Conservation (phyloP, 35 echinoderm and acorn worm genomes). For the Anneissia japonica region DNA sequence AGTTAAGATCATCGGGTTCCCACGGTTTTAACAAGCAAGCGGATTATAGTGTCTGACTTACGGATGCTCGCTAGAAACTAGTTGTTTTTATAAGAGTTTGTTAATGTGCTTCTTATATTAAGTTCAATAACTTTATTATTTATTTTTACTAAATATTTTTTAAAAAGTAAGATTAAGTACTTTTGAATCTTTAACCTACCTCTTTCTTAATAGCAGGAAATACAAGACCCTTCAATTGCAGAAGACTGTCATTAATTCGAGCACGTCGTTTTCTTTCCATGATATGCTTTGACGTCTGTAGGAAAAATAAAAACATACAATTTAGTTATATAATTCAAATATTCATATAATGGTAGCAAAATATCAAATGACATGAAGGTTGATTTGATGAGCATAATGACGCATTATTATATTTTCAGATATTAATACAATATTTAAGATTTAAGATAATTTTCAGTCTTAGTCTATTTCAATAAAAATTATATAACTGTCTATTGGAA, state of each 20-base stretch:
- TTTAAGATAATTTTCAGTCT: no score
- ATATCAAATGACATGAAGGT: no score
- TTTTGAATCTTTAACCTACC: slow-evolving; percentile 46
- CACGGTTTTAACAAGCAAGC: neutral
- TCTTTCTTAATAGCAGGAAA: slow-evolving; percentile 78
- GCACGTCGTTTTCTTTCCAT: slow-evolving; percentile 77
- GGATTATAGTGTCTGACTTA: neutral
- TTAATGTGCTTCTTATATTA: no score
- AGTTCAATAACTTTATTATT: no score
- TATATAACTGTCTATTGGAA: no score
- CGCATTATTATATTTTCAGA: no score
- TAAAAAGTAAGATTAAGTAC: no score
- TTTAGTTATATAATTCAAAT: neutral
- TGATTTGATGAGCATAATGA: no score
- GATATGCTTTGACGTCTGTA: slow-evolving; percentile 81
- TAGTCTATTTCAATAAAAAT: no score
- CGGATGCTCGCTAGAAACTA: no score
- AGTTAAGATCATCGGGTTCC: neutral
- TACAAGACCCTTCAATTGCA: slow-evolving; percentile 79
- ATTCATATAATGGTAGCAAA: neutral
- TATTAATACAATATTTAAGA: neutral
- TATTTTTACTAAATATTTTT: no score
- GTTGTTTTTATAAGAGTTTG: no score
- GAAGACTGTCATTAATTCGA: slow-evolving; percentile 77
- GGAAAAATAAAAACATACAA: slow-evolving; percentile 10